Evolutionary conservation across 2,797 vertebrate species (phyloP), one percentile per base, ranked within the genome.

Genomic region (Jordanella pulchra): DNA sequence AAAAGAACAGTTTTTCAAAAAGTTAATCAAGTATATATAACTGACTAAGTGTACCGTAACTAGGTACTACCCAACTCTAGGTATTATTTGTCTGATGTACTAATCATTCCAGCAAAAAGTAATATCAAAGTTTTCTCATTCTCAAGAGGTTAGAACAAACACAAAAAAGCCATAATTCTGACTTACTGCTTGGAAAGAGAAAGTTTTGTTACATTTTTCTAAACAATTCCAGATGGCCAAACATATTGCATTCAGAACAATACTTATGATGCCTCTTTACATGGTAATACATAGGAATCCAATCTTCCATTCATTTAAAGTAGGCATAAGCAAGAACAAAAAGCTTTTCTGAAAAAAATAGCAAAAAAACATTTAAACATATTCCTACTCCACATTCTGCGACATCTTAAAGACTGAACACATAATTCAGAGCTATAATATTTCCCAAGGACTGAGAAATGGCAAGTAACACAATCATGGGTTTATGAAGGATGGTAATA

Each of bases 191-290:
- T 63, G 65, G 78, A 83, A 86, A 79, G 74, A 71, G 45, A 69
- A 69, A 81, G 78, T 69, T 76, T 81, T 50, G 32, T 76, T 73
- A 75, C 79, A 71, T 84, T 77, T 82, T 73, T 78, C 79, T 81
- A 89, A 91, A 91, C 89, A 90, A 83, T 78, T 90, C 92, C 92
- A 93, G 90, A 92, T 92, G 92, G 90, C 84, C 75, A 6, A 78
- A 67, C 82, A 82, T 81, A 77, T 77, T 85, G 86, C 79, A 87
- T 90, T 81, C 83, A 73, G 39, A 90, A 86, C 82, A 86, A 82
- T 89, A 82, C 81, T 79, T 84, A 53, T 89, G 85, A 85, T 89
- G 69, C 64, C 64, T 39, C 84, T 89, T 85, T 64, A 73, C 86
- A 91, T 86, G 87, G 85, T 80, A 85, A 83, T 84, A 83, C 83